Conservation (phyloP, 2,113 vertebrate species). For the Proteles cristata region DNA sequence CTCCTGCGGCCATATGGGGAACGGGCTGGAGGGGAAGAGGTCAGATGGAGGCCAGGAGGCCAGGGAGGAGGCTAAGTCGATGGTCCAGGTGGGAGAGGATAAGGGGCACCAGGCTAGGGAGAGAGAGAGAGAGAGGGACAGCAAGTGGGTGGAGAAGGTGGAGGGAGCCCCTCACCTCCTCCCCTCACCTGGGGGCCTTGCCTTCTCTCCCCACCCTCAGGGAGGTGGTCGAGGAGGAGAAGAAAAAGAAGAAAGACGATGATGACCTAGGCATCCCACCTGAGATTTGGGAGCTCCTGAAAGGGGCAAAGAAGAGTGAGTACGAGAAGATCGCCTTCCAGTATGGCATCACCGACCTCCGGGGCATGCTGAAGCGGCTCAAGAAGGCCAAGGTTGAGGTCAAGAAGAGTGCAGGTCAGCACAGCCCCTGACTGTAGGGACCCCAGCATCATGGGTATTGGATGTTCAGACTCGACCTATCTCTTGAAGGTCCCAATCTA, state of each 20-base stretch:
- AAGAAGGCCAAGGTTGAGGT: slow-evolving; percentile 92
- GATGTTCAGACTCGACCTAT: background rate
- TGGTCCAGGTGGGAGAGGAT: background rate
- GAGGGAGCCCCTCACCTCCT: background rate
- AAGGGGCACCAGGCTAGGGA: background rate
- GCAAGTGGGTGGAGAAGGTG: background rate
- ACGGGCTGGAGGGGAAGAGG: background rate
- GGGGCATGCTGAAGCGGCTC: slow-evolving; percentile 93
- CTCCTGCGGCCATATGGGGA: background rate
- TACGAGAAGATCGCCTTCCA: slow-evolving; percentile 95
- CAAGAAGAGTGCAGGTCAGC: slow-evolving; percentile 91
- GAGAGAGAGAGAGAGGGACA: background rate
- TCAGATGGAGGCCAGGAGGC: background rate
- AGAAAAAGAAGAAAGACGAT: slow-evolving; percentile 83
- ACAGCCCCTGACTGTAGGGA: rapidly evolving
- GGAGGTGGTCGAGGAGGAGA: slow-evolving; percentile 83
- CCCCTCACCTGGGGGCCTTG: rapidly evolving
- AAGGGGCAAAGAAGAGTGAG: slow-evolving; percentile 92
- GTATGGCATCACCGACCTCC: slow-evolving; percentile 95
- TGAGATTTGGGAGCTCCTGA: slow-evolving; percentile 93
- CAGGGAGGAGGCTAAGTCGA: background rate
- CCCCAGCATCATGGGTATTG: rapidly evolving
- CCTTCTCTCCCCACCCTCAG: slow-evolving; percentile 67
- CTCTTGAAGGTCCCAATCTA: background rate
- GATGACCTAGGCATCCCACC: slow-evolving; percentile 88